Conservation (phyloP, 2,888 invertebrate genomes). For the Tenthredo distinguenda region DNA sequence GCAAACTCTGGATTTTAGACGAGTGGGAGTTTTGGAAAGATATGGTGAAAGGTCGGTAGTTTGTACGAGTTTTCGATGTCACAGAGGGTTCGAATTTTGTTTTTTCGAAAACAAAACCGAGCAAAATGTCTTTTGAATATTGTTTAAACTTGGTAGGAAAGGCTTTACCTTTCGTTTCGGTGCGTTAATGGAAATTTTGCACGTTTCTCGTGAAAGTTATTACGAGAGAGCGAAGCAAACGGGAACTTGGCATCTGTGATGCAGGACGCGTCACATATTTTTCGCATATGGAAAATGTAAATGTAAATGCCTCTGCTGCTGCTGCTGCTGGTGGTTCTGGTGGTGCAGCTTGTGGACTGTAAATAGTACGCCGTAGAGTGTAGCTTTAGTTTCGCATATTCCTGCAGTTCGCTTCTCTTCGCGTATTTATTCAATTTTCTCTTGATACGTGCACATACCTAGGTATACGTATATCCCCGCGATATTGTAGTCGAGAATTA, state of each 20-base stretch:
- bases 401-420: neutral
- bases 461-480: neutral
- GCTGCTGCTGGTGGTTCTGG: neutral
- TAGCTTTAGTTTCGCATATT: conserved; percentile 40
- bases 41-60: neutral
- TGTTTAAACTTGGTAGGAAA: conserved; percentile 1
- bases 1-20: neutral
- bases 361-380: conserved; percentile 20
- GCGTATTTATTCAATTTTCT: neutral
- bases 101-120: neutral
- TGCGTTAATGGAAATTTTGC: conserved; percentile 23
- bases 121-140: neutral
- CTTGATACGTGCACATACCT: neutral
- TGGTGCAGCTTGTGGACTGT: conserved; percentile 18
- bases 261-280: conserved; percentile 45
- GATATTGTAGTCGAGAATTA: conserved; percentile 6
- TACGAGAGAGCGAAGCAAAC: conserved; percentile 42
- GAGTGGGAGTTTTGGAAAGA: neutral
- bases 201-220: conserved; percentile 35
- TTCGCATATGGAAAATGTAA: conserved; percentile 38
- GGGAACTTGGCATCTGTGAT: conserved; percentile 46
- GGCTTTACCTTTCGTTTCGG: neutral
- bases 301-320: conserved; percentile 23
- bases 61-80: neutral
- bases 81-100: neutral